Percentiles rank a stretch among this genome's conserved stretches.
Evolutionary conservation across 2,888 invertebrate genomes (phyloP).

Genomic region (Selenia dentaria): DNA sequence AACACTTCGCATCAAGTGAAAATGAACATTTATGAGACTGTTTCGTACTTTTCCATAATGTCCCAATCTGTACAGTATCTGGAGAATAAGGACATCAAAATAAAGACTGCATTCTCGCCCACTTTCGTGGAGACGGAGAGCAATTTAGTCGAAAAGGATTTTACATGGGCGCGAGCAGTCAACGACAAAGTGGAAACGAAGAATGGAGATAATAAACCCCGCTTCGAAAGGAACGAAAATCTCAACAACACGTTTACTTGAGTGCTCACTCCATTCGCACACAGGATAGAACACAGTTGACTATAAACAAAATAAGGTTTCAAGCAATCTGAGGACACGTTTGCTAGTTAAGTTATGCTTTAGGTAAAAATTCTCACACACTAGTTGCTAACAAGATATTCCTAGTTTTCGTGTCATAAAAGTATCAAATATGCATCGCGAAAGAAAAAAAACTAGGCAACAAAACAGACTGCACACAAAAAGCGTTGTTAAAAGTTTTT

Average conservation of each 20-base stretch:
- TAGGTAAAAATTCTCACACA: too few relatives aligned
- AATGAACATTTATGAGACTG: slow-evolving; percentile 17
- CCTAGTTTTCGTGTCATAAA: too few relatives aligned
- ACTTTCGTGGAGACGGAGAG: slow-evolving; percentile 50
- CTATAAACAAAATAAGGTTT: background rate
- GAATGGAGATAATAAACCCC: slow-evolving; percentile 60
- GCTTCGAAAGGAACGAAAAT: slow-evolving; percentile 58
- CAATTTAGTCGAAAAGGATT: slow-evolving; percentile 67
- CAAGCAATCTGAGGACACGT: too few relatives aligned
- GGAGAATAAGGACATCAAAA: slow-evolving; percentile 46
- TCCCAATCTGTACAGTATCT: slow-evolving; percentile 34
- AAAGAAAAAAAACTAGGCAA: too few relatives aligned
- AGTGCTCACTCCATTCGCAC: slow-evolving; percentile 26
- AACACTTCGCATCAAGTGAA: slow-evolving; percentile 31
- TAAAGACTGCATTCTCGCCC: slow-evolving; percentile 52
- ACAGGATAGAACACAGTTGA: slow-evolving; percentile 5
- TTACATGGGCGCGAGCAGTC: slow-evolving; percentile 51
- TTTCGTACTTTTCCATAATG: slow-evolving; percentile 17
- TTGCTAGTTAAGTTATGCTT: too few relatives aligned
- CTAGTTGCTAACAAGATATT: too few relatives aligned
- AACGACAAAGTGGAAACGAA: slow-evolving; percentile 50
- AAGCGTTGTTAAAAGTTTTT: too few relatives aligned
- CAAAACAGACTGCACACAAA: too few relatives aligned
- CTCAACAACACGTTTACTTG: slow-evolving; percentile 51
- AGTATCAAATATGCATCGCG: too few relatives aligned